These are phyloP conservation scores for Heliconius congener DNA, from an alignment of 1,140 invertebrate genomes.

Conservation along the genomic window DNA sequence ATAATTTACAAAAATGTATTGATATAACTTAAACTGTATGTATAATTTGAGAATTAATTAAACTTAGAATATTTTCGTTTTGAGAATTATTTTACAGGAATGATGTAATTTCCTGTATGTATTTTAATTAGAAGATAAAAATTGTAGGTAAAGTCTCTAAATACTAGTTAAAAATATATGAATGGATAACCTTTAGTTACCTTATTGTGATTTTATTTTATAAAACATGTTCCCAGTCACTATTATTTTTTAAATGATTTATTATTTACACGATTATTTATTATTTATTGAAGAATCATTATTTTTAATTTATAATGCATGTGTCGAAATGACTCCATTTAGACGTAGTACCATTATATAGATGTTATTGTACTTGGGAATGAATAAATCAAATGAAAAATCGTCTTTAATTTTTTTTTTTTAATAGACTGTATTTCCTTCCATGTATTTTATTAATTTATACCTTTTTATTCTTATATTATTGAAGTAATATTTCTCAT, in stretches of 20 bases:
- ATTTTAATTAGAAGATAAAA: constrained; percentile 23
- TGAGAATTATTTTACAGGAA: neutral
- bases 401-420: constrained; percentile 4
- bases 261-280: constrained; percentile 44
- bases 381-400: constrained; percentile 73
- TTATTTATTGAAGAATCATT: constrained; percentile 32
- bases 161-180: constrained; percentile 7
- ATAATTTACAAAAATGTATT: constrained; percentile 24
- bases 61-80: neutral
- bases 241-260: constrained; percentile 42
- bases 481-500: too few relatives aligned
- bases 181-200: constrained; percentile 44
- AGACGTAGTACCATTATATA: constrained; percentile 78
- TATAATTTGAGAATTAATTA: neutral
- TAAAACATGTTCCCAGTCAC: constrained; percentile 42
- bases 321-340: constrained; percentile 71
- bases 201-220: constrained; percentile 51
- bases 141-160: constrained; percentile 11
- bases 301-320: constrained; percentile 52
- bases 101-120: constrained; percentile 26
- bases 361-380: constrained; percentile 80
- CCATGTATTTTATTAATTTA: neutral
- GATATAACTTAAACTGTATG: neutral
- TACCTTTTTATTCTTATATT: neutral
- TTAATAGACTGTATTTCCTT: neutral